Conservation (phyloP, 2,797 vertebrate genomes). For the Phrynocephalus vlangalii region DNA sequence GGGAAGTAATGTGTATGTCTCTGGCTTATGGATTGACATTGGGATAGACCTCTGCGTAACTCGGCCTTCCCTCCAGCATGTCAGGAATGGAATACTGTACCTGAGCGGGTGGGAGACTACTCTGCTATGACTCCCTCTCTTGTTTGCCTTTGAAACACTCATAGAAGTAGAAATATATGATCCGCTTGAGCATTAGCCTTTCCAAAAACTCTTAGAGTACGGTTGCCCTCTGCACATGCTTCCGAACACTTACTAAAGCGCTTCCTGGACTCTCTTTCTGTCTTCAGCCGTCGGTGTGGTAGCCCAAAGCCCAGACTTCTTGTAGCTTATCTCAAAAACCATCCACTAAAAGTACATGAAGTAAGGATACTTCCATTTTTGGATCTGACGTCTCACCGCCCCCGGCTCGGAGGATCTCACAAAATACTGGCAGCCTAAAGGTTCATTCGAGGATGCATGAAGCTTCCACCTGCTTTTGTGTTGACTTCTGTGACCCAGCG, state of each 20-base stretch:
- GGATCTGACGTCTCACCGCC: no score
- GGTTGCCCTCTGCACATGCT: neutral
- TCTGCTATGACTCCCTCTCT: conserved; percentile 22
- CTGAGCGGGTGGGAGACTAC: conserved; percentile 47
- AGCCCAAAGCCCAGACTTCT: neutral
- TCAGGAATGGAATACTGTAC: neutral
- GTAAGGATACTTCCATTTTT: no score
- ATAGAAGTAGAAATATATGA: conserved; percentile 14
- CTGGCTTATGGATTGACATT: no score
- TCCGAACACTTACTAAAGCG: neutral
- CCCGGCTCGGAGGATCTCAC: neutral
- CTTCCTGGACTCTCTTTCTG: neutral
- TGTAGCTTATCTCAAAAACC: neutral
- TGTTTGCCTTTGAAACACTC: conserved; percentile 50
- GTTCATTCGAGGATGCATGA: neutral
- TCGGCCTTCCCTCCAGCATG: rapidly evolving
- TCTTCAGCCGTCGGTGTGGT: neutral
- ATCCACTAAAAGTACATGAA: neutral
- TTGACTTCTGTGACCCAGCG: no score
- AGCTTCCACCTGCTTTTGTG: neutral
- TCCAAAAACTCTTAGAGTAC: neutral
- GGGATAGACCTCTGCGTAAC: neutral
- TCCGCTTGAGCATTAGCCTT: conserved; percentile 53
- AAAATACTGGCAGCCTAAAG: no score
- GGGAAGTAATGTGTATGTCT: neutral